A percentile compares a stretch with the other conserved stretches of the same genome.
Evolutionary conservation across 2,797 vertebrate species (phyloP).

Genomic region (Sebastes steindachneri): DNA sequence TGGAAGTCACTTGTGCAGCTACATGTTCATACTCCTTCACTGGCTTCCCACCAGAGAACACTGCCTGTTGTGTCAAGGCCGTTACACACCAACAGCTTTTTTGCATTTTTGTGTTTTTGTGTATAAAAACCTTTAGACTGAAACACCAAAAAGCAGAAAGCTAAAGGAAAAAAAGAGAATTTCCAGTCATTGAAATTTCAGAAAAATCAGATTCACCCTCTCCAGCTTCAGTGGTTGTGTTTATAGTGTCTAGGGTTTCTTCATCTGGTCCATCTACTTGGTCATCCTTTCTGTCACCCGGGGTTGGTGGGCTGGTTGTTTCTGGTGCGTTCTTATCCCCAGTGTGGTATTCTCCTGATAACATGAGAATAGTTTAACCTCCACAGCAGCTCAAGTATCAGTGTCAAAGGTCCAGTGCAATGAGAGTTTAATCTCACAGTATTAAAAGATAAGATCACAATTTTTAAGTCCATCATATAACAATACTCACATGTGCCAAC

Average conservation of each 20-base stretch:
- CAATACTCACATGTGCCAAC: background rate
- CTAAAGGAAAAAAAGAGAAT: background rate
- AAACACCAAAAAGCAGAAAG: background rate
- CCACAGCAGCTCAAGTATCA: background rate
- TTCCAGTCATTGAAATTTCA: background rate
- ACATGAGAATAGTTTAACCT: background rate
- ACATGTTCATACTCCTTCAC: background rate
- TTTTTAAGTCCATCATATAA: background rate
- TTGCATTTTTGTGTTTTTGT: too few relatives aligned
- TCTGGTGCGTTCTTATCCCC: background rate
- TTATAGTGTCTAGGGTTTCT: rapidly evolving
- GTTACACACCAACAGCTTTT: too few relatives aligned
- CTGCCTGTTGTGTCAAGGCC: background rate
- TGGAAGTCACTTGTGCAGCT: background rate
- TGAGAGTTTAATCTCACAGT: background rate
- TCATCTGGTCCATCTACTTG: rapidly evolving
- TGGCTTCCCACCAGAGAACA: background rate
- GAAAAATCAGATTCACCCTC: background rate
- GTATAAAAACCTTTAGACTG: background rate
- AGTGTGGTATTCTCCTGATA: background rate
- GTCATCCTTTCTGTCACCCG: rapidly evolving
- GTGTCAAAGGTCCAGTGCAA: background rate
- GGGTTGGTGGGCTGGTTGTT: rapidly evolving
- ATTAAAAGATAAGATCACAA: background rate
- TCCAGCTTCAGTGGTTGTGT: background rate